A percentile compares a stretch with the other conserved stretches of the same genome.
Evolutionary conservation across 2,888 invertebrate species (phyloP).

Genomic region (Pomacea canaliculata): DNA sequence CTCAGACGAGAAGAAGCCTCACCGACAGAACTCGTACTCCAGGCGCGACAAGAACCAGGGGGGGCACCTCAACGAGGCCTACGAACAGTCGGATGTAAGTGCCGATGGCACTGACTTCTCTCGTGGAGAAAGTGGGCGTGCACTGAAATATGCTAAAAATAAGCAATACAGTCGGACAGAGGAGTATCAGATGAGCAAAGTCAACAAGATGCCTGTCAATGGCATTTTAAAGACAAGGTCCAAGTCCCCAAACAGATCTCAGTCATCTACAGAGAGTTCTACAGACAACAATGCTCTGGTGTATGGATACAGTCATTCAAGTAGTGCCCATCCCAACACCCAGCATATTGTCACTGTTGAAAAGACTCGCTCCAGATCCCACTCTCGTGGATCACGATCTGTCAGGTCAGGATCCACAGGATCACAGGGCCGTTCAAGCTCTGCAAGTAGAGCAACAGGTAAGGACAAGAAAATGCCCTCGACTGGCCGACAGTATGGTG

Average conservation of each 20-base stretch:
- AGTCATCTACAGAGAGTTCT: constrained; percentile 32
- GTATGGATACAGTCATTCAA: constrained; percentile 27
- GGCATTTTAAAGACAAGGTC: constrained; percentile 33
- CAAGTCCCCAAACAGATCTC: constrained; percentile 33
- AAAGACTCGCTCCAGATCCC: constrained; percentile 30
- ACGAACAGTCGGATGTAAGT: constrained; percentile 10
- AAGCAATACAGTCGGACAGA: constrained; percentile 16
- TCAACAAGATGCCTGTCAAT: constrained; percentile 22
- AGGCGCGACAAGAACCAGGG: constrained; percentile 22
- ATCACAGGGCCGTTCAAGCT: constrained; percentile 5
- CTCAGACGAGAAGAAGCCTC: constrained; percentile 27
- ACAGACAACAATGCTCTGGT: constrained; percentile 30
- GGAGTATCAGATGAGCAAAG: constrained; percentile 34
- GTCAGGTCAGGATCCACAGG: constrained; percentile 30
- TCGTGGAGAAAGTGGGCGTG: constrained; percentile 16
- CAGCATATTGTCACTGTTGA: constrained; percentile 32
- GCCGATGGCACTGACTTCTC: constrained; percentile 5
- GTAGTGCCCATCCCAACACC: constrained; percentile 30
- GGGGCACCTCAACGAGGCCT: constrained; percentile 25
- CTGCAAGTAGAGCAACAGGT: constrained; percentile 22
- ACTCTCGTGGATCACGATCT: constrained; percentile 24
- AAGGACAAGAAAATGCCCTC: constrained; percentile 17
- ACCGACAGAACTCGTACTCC: constrained; percentile 29
- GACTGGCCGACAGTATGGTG: constrained; percentile 26
- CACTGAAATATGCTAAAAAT: constrained; percentile 8